These are phyloP conservation scores for Orestias chungarensis DNA, from an alignment of 2,797 vertebrate species.

Conservation along the genomic window DNA sequence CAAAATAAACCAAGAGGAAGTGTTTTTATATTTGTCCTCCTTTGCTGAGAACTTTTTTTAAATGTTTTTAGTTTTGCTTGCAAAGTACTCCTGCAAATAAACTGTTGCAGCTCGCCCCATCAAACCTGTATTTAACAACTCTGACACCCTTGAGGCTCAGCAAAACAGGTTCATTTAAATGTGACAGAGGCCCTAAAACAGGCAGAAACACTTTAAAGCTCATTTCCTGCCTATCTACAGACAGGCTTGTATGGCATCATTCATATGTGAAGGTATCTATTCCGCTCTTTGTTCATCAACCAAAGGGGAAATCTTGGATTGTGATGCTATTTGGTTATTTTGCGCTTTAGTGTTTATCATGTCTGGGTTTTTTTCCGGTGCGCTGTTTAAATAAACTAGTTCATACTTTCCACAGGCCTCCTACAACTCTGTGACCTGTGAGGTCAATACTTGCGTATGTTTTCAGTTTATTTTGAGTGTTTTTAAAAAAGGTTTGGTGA, in stretches of 20 bases:
- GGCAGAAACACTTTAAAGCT: slow-evolving; percentile 31
- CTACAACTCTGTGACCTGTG: slow-evolving; percentile 14
- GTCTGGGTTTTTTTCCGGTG: slow-evolving; percentile 33
- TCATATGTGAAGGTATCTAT: background rate
- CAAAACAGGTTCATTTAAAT: slow-evolving; percentile 20
- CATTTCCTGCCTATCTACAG: slow-evolving; percentile 41
- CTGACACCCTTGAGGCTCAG: slow-evolving; percentile 14
- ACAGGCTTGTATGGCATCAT: slow-evolving; percentile 6
- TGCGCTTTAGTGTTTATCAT: slow-evolving; percentile 18
- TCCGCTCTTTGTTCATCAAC: background rate
- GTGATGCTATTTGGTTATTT: background rate
- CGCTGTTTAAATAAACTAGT: slow-evolving; percentile 22
- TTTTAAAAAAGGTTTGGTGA: slow-evolving; percentile 55
- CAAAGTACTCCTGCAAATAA: background rate
- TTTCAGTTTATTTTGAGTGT: background rate
- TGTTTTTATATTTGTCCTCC: background rate
- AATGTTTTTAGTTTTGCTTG: slow-evolving; percentile 12
- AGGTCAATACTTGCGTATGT: slow-evolving; percentile 34
- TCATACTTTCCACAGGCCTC: slow-evolving; percentile 14
- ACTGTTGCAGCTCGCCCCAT: slow-evolving; percentile 7
- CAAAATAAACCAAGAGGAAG: slow-evolving; percentile 37
- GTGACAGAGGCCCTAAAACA: slow-evolving; percentile 12
- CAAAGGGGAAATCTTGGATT: background rate
- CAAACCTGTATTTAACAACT: slow-evolving; percentile 40
- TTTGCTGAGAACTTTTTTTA: background rate